A percentile compares a stretch with the other conserved stretches of the same genome.
Conservation (phyloP, 2,888 invertebrate species). For the Acanthosepion lycidas region DNA sequence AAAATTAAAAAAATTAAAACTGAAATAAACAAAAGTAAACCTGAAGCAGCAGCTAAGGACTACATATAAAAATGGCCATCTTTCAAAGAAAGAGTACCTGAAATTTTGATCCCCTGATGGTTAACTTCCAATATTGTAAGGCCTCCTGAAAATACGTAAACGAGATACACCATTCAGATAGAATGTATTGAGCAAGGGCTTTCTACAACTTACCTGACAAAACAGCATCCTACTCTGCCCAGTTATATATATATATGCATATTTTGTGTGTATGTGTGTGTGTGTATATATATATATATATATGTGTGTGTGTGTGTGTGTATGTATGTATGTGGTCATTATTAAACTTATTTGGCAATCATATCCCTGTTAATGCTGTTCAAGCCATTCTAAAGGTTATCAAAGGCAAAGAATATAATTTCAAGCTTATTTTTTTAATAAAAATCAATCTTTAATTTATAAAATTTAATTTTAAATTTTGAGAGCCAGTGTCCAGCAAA, state of each 20-base stretch:
- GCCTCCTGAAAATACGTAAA: constrained; percentile 33
- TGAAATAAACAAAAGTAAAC: neutral
- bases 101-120: constrained; percentile 23
- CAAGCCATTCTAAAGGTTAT: neutral
- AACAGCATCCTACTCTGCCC: constrained; percentile 10
- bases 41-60: constrained; percentile 33
- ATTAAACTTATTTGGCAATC: neutral
- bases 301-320: no score
- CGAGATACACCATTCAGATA: constrained; percentile 33
- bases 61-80: constrained; percentile 23
- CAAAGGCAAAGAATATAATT: neutral
- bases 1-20: neutral
- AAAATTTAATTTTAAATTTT: neutral
- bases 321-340: neutral
- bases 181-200: constrained; percentile 33
- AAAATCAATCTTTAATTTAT: neutral
- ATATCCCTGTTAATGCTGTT: neutral
- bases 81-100: constrained; percentile 33
- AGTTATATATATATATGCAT: neutral
- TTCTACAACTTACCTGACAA: constrained; percentile 33
- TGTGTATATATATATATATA: no score
- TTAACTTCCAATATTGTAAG: constrained; percentile 22
- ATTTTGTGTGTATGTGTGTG: no score
- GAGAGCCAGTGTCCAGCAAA: neutral
- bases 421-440: neutral